A percentile compares a stretch with the other conserved stretches of the same genome.
These are phyloP conservation scores for Oreotrochilus melanogaster DNA, from an alignment of 2,113 vertebrate genomes.

Conservation along the genomic window DNA sequence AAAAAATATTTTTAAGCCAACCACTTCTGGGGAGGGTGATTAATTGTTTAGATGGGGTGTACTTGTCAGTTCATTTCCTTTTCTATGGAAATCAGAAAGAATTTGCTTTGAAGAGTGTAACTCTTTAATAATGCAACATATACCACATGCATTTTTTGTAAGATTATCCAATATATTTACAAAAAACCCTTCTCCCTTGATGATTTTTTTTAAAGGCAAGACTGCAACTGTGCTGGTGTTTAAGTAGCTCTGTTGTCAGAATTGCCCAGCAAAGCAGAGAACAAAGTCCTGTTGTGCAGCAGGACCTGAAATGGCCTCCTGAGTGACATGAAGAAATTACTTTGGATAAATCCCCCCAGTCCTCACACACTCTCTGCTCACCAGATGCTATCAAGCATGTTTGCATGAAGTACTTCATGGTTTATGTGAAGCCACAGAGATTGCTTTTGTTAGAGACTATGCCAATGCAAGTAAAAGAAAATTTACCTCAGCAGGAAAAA, in stretches of 20 bases:
- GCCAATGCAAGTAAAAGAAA: neutral
- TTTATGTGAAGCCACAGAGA: neutral
- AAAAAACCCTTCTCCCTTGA: neutral
- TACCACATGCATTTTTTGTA: fast-evolving
- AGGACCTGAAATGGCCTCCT: neutral
- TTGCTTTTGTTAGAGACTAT: neutral
- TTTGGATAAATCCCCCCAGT: neutral
- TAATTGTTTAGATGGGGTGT: neutral
- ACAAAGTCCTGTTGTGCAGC: neutral
- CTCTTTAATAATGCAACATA: neutral
- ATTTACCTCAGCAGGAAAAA: neutral
- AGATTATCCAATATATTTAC: neutral
- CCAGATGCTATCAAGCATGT: neutral
- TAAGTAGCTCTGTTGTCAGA: neutral
- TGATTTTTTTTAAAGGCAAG: neutral
- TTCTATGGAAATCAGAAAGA: neutral
- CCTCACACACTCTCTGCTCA: neutral
- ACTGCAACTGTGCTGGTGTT: neutral
- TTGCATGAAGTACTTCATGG: neutral
- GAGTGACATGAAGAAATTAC: neutral
- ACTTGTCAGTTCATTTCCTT: neutral
- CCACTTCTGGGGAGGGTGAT: neutral
- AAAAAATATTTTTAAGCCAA: neutral
- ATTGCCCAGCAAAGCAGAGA: neutral
- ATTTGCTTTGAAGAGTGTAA: neutral